These are phyloP conservation scores for Sebastes flavidus DNA, from an alignment of 2,797 vertebrate genomes.

Conservation along the genomic window DNA sequence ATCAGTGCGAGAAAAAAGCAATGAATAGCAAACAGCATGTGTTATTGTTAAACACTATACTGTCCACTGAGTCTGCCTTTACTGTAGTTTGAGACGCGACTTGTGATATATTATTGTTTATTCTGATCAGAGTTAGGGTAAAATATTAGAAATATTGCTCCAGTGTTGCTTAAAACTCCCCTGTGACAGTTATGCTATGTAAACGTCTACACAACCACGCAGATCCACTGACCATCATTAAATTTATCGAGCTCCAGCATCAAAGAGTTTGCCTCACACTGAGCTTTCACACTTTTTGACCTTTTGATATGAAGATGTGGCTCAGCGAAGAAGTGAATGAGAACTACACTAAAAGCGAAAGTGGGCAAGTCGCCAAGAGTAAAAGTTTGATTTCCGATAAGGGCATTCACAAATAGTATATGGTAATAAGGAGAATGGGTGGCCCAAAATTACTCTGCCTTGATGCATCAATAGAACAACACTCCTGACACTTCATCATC, in stretches of 20 bases:
- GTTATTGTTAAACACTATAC: neutral
- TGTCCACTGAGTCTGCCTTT: neutral
- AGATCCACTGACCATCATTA: slow-evolving; percentile 28
- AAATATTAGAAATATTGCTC: slow-evolving; percentile 13
- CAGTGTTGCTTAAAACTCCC: slow-evolving; percentile 20
- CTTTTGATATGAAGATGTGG: slow-evolving; percentile 6
- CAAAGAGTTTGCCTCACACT: slow-evolving; percentile 17
- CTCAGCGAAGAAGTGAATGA: neutral
- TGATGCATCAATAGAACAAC: neutral
- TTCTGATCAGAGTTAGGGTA: neutral
- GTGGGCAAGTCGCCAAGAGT: neutral
- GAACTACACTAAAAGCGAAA: neutral
- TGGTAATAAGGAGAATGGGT: neutral
- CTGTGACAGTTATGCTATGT: neutral
- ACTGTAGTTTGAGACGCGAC: neutral
- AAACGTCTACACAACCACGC: slow-evolving; percentile 2
- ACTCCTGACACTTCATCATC: slow-evolving; percentile 2
- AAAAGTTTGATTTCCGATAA: slow-evolving; percentile 14
- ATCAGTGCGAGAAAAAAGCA: slow-evolving; percentile 2
- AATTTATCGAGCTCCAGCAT: slow-evolving; percentile 21
- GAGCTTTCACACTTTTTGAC: slow-evolving; percentile 1
- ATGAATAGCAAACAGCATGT: slow-evolving; percentile 22
- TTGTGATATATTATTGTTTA: neutral
- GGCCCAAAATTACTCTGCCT: neutral
- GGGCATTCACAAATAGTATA: neutral